A percentile compares a stretch with the other conserved stretches of the same genome.
Conservation (phyloP, 64 coral and sea anemone genomes). For the Exaiptasia diaphana region DNA sequence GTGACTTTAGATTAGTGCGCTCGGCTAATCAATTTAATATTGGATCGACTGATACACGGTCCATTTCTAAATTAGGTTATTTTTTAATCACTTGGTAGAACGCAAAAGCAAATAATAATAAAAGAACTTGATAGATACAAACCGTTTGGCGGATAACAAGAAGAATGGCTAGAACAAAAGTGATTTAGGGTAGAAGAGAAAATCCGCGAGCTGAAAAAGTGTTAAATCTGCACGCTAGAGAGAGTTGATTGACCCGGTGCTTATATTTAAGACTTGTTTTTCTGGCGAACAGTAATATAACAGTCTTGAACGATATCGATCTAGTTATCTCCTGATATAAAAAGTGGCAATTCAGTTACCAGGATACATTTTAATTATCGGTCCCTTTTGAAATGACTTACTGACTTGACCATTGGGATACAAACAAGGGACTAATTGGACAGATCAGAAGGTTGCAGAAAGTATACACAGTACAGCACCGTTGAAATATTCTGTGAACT, state of each 20-base stretch:
- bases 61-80: constrained; percentile 9
- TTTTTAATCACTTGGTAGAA: constrained; percentile 5
- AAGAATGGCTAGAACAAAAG: constrained; percentile 3
- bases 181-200: no score
- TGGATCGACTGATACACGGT: not conserved
- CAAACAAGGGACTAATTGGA: constrained; percentile 8
- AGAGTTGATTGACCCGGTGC: not conserved
- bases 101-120: constrained; percentile 17
- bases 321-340: constrained; percentile 8
- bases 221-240: no score
- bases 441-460: not conserved
- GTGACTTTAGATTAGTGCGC: no score
- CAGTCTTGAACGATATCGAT: not conserved
- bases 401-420: constrained; percentile 1
- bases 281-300: not conserved
- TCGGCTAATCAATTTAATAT: constrained; percentile 15
- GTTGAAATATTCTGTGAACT: no score
- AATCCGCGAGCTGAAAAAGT: no score
- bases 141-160: constrained; percentile 8
- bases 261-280: not conserved
- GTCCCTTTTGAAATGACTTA: constrained; percentile 15
- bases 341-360: constrained; percentile 16
- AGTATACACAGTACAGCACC: no score
- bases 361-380: constrained; percentile 24
- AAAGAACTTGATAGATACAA: not conserved